These are phyloP conservation scores for Papilio demoleus DNA, from an alignment of 2,888 invertebrate species.

Conservation along the genomic window DNA sequence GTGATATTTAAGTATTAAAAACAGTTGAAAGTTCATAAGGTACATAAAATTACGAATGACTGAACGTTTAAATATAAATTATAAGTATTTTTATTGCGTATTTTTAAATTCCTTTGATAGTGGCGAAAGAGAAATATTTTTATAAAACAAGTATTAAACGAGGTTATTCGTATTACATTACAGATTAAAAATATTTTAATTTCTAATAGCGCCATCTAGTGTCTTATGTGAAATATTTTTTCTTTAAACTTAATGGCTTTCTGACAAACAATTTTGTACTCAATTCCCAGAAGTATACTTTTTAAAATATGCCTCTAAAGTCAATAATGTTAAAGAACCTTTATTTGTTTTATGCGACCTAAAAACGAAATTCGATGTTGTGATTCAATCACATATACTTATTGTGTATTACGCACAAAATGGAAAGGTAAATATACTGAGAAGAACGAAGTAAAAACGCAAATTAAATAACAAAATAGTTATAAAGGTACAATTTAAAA, in stretches of 20 bases:
- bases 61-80: background rate
- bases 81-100: background rate
- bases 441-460: background rate
- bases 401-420: too few relatives aligned
- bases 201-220: too few relatives aligned
- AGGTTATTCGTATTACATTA: too few relatives aligned
- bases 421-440: too few relatives aligned
- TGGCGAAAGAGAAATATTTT: background rate
- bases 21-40: slow-evolving; percentile 13
- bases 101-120: background rate
- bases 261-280: background rate
- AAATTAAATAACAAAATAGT: background rate
- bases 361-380: background rate
- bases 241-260: background rate
- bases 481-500: background rate
- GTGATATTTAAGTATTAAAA: slow-evolving; percentile 31
- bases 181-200: too few relatives aligned
- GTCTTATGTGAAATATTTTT: too few relatives aligned
- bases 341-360: background rate
- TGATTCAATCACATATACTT: background rate
- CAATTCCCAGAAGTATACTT: background rate
- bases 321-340: background rate
- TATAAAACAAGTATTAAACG: background rate
- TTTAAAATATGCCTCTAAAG: background rate
- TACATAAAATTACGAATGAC: background rate